Evolutionary conservation across 2,888 invertebrate genomes (phyloP).

Genomic region (Venusia cambrica): DNA sequence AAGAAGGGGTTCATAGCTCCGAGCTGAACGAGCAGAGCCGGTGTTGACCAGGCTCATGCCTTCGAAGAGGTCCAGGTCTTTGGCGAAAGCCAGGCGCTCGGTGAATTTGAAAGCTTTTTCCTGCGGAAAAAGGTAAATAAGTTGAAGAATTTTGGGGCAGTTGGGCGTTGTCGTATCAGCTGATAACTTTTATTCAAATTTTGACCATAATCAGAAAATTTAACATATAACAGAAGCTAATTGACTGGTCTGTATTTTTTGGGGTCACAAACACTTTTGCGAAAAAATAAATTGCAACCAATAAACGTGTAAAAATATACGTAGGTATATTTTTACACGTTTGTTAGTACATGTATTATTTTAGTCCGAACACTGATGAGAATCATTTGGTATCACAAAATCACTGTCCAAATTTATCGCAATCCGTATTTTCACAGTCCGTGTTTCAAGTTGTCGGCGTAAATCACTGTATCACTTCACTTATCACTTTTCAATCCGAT

Average conservation of each 20-base stretch:
- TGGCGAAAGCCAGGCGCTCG: slow-evolving; percentile 77
- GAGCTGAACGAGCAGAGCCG: slow-evolving; percentile 68
- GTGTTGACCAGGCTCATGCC: slow-evolving; percentile 77
- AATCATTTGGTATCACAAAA: slow-evolving; percentile 1
- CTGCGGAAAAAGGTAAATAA: slow-evolving; percentile 48
- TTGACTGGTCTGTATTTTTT: no score
- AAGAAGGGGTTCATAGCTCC: slow-evolving; percentile 68
- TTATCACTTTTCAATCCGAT: slow-evolving; percentile 43
- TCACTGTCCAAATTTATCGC: slow-evolving; percentile 2
- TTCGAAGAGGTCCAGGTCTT: slow-evolving; percentile 74
- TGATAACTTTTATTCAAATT: no score
- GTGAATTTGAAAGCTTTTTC: slow-evolving; percentile 82
- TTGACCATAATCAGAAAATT: no score
- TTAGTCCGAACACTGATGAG: background rate
- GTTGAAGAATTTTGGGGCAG: no score
- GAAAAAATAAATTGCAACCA: no score
- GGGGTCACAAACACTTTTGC: background rate
- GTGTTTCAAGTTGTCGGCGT: slow-evolving; percentile 1
- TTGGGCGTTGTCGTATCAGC: no score
- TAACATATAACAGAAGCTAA: no score
- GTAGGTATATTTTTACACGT: no score
- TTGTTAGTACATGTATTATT: no score
- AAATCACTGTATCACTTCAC: slow-evolving; percentile 36
- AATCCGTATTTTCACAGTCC: no score
- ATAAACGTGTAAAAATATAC: no score